These are phyloP conservation scores for Sciaenops ocellatus DNA, from an alignment of 2,797 vertebrate genomes.

Conservation along the genomic window DNA sequence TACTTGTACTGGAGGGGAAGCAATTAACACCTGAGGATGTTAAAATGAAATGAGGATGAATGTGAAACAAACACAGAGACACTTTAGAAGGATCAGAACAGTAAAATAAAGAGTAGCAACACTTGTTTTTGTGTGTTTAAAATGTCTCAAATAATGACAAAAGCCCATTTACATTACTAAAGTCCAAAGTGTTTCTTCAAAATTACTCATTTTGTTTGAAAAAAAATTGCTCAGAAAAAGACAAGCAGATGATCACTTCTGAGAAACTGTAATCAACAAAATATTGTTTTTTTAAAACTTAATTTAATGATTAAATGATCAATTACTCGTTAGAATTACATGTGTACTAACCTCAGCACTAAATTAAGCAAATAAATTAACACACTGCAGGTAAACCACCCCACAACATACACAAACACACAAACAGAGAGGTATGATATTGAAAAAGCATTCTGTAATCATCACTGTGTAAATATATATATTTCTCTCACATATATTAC, in stretches of 20 bases:
- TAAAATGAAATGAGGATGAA: not conserved
- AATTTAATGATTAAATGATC: constrained; percentile 1
- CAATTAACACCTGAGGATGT: not conserved
- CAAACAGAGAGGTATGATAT: not conserved
- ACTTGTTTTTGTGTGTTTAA: not conserved
- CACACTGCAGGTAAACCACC: not conserved
- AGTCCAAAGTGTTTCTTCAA: not conserved
- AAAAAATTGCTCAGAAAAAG: not conserved
- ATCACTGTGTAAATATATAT: constrained; percentile 2
- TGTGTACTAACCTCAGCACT: not conserved
- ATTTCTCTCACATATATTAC: not conserved
- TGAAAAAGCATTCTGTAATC: constrained; percentile 4
- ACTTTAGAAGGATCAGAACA: not conserved
- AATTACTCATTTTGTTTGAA: not conserved
- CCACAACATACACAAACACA: not conserved
- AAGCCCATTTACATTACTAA: not conserved
- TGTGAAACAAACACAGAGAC: not conserved
- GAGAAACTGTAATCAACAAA: not conserved
- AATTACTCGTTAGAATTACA: not conserved
- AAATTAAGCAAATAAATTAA: constrained; percentile 19
- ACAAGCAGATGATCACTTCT: not conserved
- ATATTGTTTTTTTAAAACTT: not conserved
- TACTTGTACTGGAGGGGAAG: not conserved
- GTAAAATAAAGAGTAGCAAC: not conserved
- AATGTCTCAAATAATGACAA: not conserved